These are phyloP conservation scores for Acanthis flammea DNA, from an alignment of 2,797 vertebrate species.

Conservation along the genomic window DNA sequence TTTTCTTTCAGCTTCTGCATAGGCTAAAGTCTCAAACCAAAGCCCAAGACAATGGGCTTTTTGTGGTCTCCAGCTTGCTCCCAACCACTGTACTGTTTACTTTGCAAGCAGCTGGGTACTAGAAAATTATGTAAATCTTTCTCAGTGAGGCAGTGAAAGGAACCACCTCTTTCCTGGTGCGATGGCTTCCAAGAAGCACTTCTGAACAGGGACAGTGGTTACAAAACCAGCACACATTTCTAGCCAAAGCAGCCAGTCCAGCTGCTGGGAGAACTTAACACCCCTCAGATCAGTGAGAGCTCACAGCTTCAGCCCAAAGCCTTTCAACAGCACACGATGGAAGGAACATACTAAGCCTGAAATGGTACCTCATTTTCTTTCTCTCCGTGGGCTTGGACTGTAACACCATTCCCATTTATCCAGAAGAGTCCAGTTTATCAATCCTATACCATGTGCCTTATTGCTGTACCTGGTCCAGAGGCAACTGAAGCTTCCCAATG, in stretches of 20 bases:
- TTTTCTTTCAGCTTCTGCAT: background rate
- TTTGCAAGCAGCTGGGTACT: background rate
- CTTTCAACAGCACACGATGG: background rate
- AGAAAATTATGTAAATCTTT: background rate
- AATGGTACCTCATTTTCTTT: background rate
- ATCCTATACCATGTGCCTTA: background rate
- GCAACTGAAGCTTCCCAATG: background rate
- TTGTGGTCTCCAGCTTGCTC: background rate
- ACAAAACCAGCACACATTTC: rapidly evolving
- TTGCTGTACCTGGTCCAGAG: background rate
- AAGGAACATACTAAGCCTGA: background rate
- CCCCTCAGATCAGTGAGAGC: rapidly evolving
- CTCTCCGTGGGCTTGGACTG: background rate
- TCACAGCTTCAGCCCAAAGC: background rate
- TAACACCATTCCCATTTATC: background rate
- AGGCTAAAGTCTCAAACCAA: background rate
- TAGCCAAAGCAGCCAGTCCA: background rate
- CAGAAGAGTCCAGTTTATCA: background rate
- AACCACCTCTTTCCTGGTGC: background rate
- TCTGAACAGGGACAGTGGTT: background rate
- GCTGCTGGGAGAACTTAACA: background rate
- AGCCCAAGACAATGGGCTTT: background rate
- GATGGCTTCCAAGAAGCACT: background rate
- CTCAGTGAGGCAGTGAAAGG: background rate
- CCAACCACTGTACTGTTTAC: background rate